Evolutionary conservation across 1,140 invertebrate genomes (phyloP).

Genomic region (Nixonia krombeini): DNA sequence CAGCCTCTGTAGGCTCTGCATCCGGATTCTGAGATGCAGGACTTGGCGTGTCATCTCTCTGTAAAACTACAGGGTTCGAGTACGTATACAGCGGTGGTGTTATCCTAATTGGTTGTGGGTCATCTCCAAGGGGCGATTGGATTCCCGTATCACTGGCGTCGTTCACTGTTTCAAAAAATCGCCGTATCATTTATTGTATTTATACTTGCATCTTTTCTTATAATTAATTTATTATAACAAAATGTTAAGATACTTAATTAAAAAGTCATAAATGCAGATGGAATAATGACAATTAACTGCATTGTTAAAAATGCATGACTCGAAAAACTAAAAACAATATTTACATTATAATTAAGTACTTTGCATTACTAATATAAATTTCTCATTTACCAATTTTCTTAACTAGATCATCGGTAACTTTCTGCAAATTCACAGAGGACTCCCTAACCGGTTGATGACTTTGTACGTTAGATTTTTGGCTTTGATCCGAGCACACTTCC

Average conservation of each 20-base stretch:
- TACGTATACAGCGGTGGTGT: slow-evolving; percentile 83
- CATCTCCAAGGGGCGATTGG: slow-evolving; percentile 72
- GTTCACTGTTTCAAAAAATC: slow-evolving; percentile 51
- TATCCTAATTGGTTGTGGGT: slow-evolving; percentile 79
- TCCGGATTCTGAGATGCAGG: slow-evolving; percentile 67
- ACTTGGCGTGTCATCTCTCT: slow-evolving; percentile 73
- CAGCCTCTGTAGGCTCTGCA: slow-evolving; percentile 58
- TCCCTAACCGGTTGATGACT: slow-evolving; percentile 54
- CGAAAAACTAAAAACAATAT: too few species aligned
- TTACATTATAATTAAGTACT: too few species aligned
- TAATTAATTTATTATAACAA: too few species aligned
- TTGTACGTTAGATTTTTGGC: slow-evolving; percentile 64
- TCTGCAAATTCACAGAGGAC: slow-evolving; percentile 55
- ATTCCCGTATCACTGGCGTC: slow-evolving; percentile 58
- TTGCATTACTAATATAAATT: too few species aligned
- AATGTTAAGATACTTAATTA: too few species aligned
- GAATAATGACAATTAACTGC: too few species aligned
- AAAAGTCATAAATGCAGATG: too few species aligned
- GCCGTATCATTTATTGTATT: too few species aligned
- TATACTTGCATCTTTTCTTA: too few species aligned
- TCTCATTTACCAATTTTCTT: slow-evolving; percentile 61
- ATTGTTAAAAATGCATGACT: too few species aligned
- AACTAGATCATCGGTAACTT: slow-evolving; percentile 58
- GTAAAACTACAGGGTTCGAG: slow-evolving; percentile 77
- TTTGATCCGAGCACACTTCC: slow-evolving; percentile 56